Evolutionary conservation across 2,888 invertebrate genomes (phyloP).

Genomic region (Seira sanloemensis): DNA sequence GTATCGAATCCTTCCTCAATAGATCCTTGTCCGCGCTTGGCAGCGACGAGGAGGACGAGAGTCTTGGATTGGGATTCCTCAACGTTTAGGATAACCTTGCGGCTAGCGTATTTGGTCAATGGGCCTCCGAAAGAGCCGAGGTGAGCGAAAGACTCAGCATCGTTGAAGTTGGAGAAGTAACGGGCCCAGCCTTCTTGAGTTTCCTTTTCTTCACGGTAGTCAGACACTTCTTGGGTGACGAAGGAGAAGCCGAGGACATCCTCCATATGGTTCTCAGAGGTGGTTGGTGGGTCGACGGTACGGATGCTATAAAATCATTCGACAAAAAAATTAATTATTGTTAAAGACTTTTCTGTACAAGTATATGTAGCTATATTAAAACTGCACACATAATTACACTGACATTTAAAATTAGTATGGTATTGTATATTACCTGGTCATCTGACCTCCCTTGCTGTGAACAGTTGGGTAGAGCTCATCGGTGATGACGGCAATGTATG

Average conservation of each 20-base stretch:
- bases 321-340: too few relatives aligned
- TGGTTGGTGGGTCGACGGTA: conserved; percentile 54
- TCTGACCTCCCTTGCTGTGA: conserved; percentile 66
- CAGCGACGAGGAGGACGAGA: conserved; percentile 65
- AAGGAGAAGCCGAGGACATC: conserved; percentile 64
- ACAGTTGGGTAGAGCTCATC: conserved; percentile 68
- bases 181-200: conserved; percentile 64
- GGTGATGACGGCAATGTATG: conserved; percentile 71
- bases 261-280: conserved; percentile 53
- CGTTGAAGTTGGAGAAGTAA: conserved; percentile 62
- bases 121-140: conserved; percentile 62
- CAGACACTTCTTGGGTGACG: conserved; percentile 60
- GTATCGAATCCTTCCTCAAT: conserved; percentile 44
- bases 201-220: conserved; percentile 68
- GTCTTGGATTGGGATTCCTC: conserved; percentile 70
- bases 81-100: conserved; percentile 68
- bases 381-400: too few relatives aligned
- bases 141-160: conserved; percentile 60
- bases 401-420: too few relatives aligned
- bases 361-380: too few relatives aligned
- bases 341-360: too few relatives aligned
- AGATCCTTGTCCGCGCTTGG: conserved; percentile 62
- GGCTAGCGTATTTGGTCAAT: conserved; percentile 61
- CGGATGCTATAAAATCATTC: too few relatives aligned
- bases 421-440: too few relatives aligned